Percentiles rank a stretch among this genome's conserved stretches.
These are phyloP conservation scores for Oreochromis aureus DNA, from an alignment of 2,113 vertebrate genomes.

Conservation along the genomic window DNA sequence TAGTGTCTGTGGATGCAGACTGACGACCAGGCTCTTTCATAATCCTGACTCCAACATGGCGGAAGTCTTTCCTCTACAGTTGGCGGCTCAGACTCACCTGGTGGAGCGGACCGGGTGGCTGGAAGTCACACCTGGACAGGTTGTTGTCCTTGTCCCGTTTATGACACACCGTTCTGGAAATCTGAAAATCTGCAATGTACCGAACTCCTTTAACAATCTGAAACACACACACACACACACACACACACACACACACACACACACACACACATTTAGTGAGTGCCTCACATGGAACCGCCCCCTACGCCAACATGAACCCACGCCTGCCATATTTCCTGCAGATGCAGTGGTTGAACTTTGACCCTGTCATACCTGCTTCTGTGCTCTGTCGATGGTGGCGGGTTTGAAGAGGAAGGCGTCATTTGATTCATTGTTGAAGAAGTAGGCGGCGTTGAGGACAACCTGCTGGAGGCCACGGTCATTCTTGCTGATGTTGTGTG, in stretches of 20 bases:
- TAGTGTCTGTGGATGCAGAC: too few species aligned
- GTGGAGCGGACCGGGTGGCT: conserved; percentile 41
- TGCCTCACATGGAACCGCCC: not conserved
- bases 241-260: not conserved
- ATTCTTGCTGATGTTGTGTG: conserved; percentile 48
- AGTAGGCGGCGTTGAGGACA: conserved; percentile 18
- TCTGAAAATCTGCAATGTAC: conserved; percentile 52
- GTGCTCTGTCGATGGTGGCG: conserved; percentile 29
- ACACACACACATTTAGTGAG: not conserved
- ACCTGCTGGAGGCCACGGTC: conserved; percentile 46
- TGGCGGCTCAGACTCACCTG: conserved; percentile 39
- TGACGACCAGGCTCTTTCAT: too few species aligned
- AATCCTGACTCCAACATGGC: not conserved
- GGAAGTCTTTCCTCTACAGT: not conserved
- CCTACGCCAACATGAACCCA: not conserved
- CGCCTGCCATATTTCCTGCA: not conserved
- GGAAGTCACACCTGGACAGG: conserved; percentile 50
- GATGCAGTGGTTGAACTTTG: not conserved
- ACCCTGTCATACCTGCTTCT: conserved; percentile 56
- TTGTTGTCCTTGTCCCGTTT: conserved; percentile 22
- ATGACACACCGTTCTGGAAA: conserved; percentile 66
- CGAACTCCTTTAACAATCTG: conserved; percentile 63
- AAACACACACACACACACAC: not conserved
- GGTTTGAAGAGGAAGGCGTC: conserved; percentile 69
- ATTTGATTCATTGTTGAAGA: conserved; percentile 69